phyloP scores from a whole-genome alignment of 1,140 invertebrate genomes.

The Drosophila lini region DNA sequence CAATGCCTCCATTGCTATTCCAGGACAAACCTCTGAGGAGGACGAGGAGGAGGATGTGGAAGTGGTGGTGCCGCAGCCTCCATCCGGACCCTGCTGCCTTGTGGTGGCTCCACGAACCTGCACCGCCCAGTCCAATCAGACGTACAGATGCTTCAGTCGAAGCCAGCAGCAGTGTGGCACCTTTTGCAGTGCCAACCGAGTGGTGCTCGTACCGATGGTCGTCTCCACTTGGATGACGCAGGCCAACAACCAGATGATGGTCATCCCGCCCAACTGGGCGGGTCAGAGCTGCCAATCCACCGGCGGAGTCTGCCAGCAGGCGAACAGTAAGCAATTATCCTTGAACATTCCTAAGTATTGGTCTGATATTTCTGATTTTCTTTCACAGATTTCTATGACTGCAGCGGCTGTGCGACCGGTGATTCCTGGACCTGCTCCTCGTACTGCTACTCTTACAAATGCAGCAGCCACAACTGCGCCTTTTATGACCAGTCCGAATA shows the following conservation, averaged over 20 bases:
- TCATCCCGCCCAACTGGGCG: conserved; percentile 53
- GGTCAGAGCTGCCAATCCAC: conserved; percentile 23
- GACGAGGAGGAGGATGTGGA: conserved; percentile 35
- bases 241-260: conserved; percentile 39
- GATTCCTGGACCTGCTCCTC: conserved; percentile 41
- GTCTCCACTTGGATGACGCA: conserved; percentile 33
- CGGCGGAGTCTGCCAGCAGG: conserved; percentile 23
- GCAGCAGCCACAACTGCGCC: conserved; percentile 51
- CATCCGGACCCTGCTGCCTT: conserved; percentile 42
- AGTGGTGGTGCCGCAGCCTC: background rate
- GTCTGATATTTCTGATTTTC: background rate
- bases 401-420: conserved; percentile 61
- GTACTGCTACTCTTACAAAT: conserved; percentile 68
- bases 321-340: conserved; percentile 18
- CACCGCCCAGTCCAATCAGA: background rate
- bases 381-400: conserved; percentile 54
- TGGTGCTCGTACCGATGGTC: conserved; percentile 40
- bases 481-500: conserved; percentile 63
- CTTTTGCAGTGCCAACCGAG: conserved; percentile 53
- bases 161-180: conserved; percentile 51
- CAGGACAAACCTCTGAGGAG: conserved; percentile 25
- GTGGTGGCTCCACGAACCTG: conserved; percentile 66
- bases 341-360: background rate
- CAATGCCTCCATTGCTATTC: conserved; percentile 56
- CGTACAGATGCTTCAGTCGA: conserved; percentile 61